These are phyloP conservation scores for Lasioglossum malachurum DNA, from an alignment of 2,888 invertebrate genomes.

Conservation along the genomic window DNA sequence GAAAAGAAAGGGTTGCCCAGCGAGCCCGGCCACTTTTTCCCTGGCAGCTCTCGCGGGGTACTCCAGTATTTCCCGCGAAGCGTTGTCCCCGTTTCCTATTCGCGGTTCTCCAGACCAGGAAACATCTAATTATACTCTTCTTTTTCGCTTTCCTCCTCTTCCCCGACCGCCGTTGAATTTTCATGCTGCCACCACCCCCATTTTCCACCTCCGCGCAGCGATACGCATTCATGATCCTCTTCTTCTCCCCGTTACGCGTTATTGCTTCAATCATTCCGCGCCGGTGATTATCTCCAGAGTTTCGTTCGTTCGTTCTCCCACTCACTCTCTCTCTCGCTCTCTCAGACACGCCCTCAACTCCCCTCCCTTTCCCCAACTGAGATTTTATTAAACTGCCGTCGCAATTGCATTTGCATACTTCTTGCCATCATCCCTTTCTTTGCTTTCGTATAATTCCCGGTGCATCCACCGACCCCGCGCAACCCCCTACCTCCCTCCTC, in stretches of 20 bases:
- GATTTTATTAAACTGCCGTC: conserved; percentile 59
- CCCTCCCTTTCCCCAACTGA: background rate
- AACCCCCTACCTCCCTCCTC: background rate
- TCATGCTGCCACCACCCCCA: conserved; percentile 17
- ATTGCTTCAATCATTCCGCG: conserved; percentile 55
- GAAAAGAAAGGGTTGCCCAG: background rate
- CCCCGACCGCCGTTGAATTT: conserved; percentile 34
- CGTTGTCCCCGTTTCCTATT: conserved; percentile 32
- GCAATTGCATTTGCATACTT: conserved; percentile 59
- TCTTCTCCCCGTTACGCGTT: conserved; percentile 34
- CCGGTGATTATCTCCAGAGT: conserved; percentile 42
- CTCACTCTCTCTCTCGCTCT: background rate
- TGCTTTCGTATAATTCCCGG: conserved; percentile 48
- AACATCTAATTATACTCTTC: conserved; percentile 49
- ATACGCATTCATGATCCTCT: conserved; percentile 42
- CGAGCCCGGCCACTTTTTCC: conserved; percentile 27
- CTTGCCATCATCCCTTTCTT: conserved; percentile 39
- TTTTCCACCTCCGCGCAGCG: background rate
- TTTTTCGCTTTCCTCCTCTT: conserved; percentile 16
- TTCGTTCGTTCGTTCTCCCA: background rate
- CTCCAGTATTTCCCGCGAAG: conserved; percentile 2
- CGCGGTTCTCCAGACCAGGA: conserved; percentile 27
- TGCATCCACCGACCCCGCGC: conserved; percentile 16
- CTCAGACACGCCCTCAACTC: background rate
- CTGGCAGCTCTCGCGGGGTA: background rate